Base-by-base conservation (phyloP, 2,888 invertebrate species). In the Saturnia pavonia region DNA sequence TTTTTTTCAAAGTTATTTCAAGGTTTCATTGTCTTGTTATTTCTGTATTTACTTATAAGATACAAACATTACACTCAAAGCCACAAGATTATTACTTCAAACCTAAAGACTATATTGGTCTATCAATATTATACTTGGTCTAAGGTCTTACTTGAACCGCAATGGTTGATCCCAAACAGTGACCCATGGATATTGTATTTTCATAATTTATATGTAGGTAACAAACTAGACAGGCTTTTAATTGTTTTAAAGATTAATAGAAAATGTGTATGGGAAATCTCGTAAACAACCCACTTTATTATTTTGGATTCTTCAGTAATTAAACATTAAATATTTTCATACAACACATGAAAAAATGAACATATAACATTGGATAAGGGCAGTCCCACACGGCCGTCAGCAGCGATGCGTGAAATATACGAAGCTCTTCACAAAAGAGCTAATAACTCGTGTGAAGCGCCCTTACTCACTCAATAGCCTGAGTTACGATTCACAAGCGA, bases 401-500 rank as follows among this genome's bases (percentile, higher is more conserved):
- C 83, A 84, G 75, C 87, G 88, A 82, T 82, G 88, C 90, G 88
- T 88, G 87, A 89, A 89, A 91, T 89, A 90, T 90, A 84, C 81
- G 82, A 80, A 86, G 86, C 87, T 82, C 83, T 86, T 78, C 77
- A 91, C 91, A 92, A 92, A 86, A 84, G 89, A 83, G 89, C 91
- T 92, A 92, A 92, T 92, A 92, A 88, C 91, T 91, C 92, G 92
- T 92, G 85, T 91, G 90, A 88, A 91, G 90, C 80, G 84, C 88
- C 89, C 90, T 90, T 89, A 89, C 86, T 85, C 82, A 84, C 80
- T 77, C 81, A 75, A 74, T 70, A 70, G 67, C 66, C 71, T 48
- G 54, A 66, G 75, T 77, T 45, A 0, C 22, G 72, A 79, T 74
- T 0, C 1, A 74, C 42, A 69, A 76, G 79, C 75, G 75, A 9